Evolutionary conservation across 2,113 vertebrate genomes (phyloP).

Genomic region (Columbina picui): DNA sequence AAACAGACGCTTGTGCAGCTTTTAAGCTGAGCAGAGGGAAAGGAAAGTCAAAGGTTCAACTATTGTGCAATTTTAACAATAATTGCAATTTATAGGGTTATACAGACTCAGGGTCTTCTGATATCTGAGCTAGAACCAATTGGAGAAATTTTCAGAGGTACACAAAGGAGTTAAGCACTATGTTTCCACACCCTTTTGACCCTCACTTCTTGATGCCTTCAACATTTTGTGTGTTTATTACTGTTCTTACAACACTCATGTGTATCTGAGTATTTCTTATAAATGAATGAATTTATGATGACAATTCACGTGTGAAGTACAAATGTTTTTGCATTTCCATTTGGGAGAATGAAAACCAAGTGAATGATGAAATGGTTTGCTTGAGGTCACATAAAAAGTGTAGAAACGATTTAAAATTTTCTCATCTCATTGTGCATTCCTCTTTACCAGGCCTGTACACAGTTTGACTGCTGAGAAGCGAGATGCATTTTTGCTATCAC

Average conservation of each 20-base stretch:
- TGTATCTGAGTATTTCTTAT: not conserved
- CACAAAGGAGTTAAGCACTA: not conserved
- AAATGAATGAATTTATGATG: not conserved
- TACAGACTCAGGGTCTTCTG: not conserved
- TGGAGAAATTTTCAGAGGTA: not conserved
- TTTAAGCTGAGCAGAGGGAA: not conserved
- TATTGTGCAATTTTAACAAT: not conserved
- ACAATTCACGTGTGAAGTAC: not conserved
- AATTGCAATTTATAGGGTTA: not conserved
- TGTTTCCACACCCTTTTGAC: not conserved
- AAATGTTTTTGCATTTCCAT: not conserved
- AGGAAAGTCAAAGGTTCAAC: slow-evolving; percentile 3
- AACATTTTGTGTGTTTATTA: not conserved
- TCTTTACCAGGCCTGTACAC: not conserved
- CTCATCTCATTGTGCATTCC: not conserved
- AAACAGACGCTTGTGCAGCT: not conserved
- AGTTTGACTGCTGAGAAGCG: not conserved
- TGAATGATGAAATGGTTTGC: not conserved
- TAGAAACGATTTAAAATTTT: not conserved
- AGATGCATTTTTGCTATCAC: not conserved
- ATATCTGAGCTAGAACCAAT: not conserved
- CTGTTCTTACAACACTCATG: not conserved
- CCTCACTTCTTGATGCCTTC: not conserved
- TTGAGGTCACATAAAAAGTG: not conserved
- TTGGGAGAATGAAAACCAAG: slow-evolving; percentile 1